phyloP scores from a whole-genome alignment of 1,140 invertebrate genomes.

The Triops longicaudatus region DNA sequence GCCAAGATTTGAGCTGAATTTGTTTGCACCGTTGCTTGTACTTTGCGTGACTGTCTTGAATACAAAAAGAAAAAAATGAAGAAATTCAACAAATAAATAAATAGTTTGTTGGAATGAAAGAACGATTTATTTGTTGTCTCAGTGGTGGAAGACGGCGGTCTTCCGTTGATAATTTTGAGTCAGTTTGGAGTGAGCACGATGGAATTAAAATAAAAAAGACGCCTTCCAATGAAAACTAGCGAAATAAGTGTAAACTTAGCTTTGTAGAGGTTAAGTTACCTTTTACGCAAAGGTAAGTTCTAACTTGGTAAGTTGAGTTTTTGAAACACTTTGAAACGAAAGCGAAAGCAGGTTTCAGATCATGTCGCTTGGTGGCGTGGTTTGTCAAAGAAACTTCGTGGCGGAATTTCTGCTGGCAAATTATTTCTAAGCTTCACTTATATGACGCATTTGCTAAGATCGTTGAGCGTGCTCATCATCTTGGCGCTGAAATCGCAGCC shows the following conservation, averaged over 20 bases:
- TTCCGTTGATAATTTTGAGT: background rate
- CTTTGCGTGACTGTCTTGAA: background rate
- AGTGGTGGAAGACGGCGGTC: background rate
- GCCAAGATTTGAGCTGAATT: background rate
- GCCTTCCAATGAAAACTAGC: no score
- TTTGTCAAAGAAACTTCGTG: constrained; percentile 4
- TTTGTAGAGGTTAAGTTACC: no score
- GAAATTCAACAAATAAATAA: background rate
- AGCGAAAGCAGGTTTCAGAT: background rate
- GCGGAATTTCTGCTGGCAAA: constrained; percentile 62
- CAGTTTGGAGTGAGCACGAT: background rate
- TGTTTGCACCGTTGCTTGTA: background rate
- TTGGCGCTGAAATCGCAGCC: constrained; percentile 49
- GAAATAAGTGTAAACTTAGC: no score
- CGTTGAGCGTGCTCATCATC: constrained; percentile 43
- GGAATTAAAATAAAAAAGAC: no score
- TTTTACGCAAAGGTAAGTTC: no score
- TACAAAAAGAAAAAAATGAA: background rate
- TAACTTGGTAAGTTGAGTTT: background rate
- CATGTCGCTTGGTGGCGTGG: constrained; percentile 20
- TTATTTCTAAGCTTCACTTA: constrained; percentile 33
- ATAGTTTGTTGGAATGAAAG: no score
- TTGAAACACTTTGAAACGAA: background rate
- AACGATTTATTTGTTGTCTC: background rate
- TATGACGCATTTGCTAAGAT: constrained; percentile 43